These are phyloP conservation scores for Maconellicoccus hirsutus DNA, from an alignment of 1,140 invertebrate species.

Conservation along the genomic window DNA sequence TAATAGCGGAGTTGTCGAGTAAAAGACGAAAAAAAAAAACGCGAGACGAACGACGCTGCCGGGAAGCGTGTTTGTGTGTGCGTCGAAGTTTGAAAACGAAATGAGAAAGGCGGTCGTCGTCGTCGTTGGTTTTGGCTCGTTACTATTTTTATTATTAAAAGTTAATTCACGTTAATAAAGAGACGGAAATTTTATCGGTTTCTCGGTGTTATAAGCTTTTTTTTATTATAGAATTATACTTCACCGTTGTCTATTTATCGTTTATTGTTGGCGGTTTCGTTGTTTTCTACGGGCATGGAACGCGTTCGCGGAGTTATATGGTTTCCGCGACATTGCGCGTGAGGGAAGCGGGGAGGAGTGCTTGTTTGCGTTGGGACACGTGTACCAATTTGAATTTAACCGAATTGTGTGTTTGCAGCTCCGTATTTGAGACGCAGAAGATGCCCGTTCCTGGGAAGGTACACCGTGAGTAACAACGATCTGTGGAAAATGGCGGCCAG, in stretches of 20 bases:
- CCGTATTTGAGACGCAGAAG: conserved; percentile 26
- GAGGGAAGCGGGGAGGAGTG: no score
- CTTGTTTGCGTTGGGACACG: no score
- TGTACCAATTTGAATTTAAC: no score
- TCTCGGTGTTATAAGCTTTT: background rate
- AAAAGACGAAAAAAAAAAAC: no score
- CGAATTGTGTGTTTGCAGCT: conserved; percentile 26
- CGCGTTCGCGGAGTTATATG: no score
- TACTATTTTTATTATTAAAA: background rate
- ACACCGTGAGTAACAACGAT: conserved; percentile 28
- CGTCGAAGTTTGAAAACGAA: no score
- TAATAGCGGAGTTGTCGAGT: background rate
- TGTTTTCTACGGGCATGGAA: background rate
- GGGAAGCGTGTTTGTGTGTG: no score
- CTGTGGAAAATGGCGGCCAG: conserved; percentile 24
- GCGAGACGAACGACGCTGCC: no score
- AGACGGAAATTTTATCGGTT: conserved; percentile 1
- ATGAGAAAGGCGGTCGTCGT: no score
- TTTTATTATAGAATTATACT: background rate
- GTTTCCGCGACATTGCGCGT: background rate
- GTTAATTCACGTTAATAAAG: conserved; percentile 4
- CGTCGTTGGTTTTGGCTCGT: background rate
- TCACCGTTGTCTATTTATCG: background rate
- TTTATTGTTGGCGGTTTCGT: background rate
- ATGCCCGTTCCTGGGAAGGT: conserved; percentile 29